Percentiles rank a stretch among this genome's conserved stretches.
These are phyloP conservation scores for Plagodis pulveraria DNA, from an alignment of 2,888 invertebrate species.

Conservation along the genomic window DNA sequence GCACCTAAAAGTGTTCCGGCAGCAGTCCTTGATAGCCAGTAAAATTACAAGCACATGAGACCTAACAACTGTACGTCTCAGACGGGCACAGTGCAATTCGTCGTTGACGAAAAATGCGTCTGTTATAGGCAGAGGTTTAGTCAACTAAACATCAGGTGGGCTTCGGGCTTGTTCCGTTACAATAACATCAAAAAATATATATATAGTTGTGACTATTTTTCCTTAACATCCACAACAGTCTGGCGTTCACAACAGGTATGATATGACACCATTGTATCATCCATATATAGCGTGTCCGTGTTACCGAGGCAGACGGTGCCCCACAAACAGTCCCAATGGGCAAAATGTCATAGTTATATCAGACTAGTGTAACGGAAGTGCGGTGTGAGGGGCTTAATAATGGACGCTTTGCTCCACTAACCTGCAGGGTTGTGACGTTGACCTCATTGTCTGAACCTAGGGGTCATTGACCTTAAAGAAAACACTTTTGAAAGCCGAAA, in stretches of 20 bases:
- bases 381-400: constrained; percentile 62
- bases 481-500: too few species aligned
- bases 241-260: too few species aligned
- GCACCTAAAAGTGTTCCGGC: too few species aligned
- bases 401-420: constrained; percentile 43
- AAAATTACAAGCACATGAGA: too few species aligned
- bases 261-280: constrained; percentile 28
- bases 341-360: constrained; percentile 81
- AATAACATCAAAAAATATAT: too few species aligned
- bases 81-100: too few species aligned
- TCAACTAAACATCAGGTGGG: too few species aligned
- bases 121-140: too few species aligned
- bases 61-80: too few species aligned
- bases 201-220: neutral
- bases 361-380: constrained; percentile 80
- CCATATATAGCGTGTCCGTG: constrained; percentile 55
- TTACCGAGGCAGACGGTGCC: constrained; percentile 51
- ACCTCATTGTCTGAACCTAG: constrained; percentile 10
- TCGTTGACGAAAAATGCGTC: too few species aligned
- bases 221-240: neutral
- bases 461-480: constrained; percentile 7
- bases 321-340: constrained; percentile 70
- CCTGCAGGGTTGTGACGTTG: constrained; percentile 13
- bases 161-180: too few species aligned
- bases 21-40: too few species aligned